phyloP scores from a whole-genome alignment of 1,140 invertebrate genomes.

The Tachypleus tridentatus region DNA sequence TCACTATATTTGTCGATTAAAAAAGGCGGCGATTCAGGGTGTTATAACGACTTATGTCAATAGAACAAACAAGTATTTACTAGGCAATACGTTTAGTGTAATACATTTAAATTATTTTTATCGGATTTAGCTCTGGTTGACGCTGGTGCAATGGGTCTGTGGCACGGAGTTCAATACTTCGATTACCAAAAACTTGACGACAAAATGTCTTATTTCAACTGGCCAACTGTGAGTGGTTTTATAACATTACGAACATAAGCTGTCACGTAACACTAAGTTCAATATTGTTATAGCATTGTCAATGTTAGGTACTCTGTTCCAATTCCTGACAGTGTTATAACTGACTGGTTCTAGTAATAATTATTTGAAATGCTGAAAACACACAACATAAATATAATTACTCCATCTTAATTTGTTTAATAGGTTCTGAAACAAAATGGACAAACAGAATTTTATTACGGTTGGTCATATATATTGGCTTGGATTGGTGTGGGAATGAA shows the following conservation, averaged over 20 bases:
- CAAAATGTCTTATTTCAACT: constrained; percentile 71
- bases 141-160: constrained; percentile 83
- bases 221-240: constrained; percentile 65
- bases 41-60: no score
- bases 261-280: no score
- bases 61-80: no score
- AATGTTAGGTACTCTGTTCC: no score
- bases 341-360: no score
- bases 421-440: constrained; percentile 70
- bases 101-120: constrained; percentile 6
- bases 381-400: no score
- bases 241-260: background rate
- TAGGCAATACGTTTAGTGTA: background rate
- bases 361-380: no score
- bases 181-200: constrained; percentile 86
- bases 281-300: no score
- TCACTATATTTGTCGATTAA: no score
- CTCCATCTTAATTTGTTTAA: background rate
- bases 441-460: constrained; percentile 65
- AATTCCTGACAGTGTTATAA: no score
- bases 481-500: constrained; percentile 86
- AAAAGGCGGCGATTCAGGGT: no score
- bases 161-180: constrained; percentile 91
- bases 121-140: constrained; percentile 58
- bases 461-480: constrained; percentile 90